phyloP scores from a whole-genome alignment of 1,140 invertebrate genomes.

The Danaus melanippus region DNA sequence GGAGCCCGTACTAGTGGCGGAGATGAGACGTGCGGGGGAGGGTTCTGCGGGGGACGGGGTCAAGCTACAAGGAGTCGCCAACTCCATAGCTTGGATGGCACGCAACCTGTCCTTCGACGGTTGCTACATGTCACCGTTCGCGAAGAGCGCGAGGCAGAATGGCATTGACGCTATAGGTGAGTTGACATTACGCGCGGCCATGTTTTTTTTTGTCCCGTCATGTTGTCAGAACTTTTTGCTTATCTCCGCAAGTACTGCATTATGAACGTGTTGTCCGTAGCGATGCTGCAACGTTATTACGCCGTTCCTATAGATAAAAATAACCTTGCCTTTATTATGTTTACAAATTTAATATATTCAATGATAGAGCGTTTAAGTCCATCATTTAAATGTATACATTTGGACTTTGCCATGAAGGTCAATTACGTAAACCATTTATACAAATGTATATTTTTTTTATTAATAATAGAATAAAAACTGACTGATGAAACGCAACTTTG shows the following conservation, averaged over 20 bases:
- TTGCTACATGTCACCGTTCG: constrained; percentile 96
- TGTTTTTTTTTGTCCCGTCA: too few relatives aligned
- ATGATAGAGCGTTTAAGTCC: too few relatives aligned
- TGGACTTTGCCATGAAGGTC: too few relatives aligned
- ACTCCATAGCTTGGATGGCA: constrained; percentile 95
- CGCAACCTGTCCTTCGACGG: constrained; percentile 93
- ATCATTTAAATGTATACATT: too few relatives aligned
- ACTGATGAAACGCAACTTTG: too few relatives aligned
- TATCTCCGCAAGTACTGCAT: too few relatives aligned
- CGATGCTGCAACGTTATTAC: neutral
- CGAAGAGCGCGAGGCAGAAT: constrained; percentile 90
- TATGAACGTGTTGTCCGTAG: neutral
- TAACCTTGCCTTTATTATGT: neutral
- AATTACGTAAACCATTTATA: too few relatives aligned
- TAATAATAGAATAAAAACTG: too few relatives aligned
- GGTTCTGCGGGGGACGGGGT: constrained; percentile 73
- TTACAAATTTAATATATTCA: neutral
- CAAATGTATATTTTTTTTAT: too few relatives aligned
- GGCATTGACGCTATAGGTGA: constrained; percentile 93
- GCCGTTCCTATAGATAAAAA: neutral
- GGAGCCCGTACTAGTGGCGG: constrained; percentile 87
- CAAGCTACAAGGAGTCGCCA: constrained; percentile 90
- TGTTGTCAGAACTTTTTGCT: too few relatives aligned
- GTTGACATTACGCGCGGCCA: constrained; percentile 22
- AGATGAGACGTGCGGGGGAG: constrained; percentile 76